A percentile compares a stretch with the other conserved stretches of the same genome.
Conservation (phyloP, 2,888 invertebrate species). For the Cremastobaeus sp. region DNA sequence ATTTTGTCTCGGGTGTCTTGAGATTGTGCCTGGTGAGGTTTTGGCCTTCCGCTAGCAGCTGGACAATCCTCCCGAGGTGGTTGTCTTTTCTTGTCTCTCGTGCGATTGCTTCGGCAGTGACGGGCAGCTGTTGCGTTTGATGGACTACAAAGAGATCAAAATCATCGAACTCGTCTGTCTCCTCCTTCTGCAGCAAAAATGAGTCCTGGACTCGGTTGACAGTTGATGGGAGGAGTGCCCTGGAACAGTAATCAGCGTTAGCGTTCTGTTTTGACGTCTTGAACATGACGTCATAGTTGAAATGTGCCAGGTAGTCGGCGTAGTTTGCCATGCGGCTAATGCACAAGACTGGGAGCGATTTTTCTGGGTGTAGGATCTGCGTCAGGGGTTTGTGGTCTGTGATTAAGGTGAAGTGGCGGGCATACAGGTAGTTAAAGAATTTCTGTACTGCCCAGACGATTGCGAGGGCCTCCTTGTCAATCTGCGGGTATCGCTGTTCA, state of each 20-base stretch:
- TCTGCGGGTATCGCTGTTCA: conserved; percentile 5
- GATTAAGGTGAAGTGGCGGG: no score
- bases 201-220: background rate
- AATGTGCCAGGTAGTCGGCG: conserved; percentile 40
- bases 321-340: conserved; percentile 24
- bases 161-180: conserved; percentile 2
- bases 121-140: background rate
- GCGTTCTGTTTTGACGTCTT: conserved; percentile 25
- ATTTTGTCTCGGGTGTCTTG: conserved; percentile 1
- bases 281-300: conserved; percentile 23
- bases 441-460: no score
- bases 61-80: background rate
- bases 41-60: background rate
- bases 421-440: no score
- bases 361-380: conserved; percentile 38
- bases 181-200: background rate
- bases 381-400: conserved; percentile 22
- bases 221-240: background rate
- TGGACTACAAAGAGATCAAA: background rate
- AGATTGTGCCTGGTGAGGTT: background rate
- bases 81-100: background rate
- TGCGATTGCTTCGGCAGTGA: background rate
- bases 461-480: conserved; percentile 14
- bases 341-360: no score
- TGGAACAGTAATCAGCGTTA: no score